Percentiles rank a stretch among this genome's conserved stretches.
Evolutionary conservation across 2,113 vertebrate species (phyloP).

Genomic region (Sialia sialis): DNA sequence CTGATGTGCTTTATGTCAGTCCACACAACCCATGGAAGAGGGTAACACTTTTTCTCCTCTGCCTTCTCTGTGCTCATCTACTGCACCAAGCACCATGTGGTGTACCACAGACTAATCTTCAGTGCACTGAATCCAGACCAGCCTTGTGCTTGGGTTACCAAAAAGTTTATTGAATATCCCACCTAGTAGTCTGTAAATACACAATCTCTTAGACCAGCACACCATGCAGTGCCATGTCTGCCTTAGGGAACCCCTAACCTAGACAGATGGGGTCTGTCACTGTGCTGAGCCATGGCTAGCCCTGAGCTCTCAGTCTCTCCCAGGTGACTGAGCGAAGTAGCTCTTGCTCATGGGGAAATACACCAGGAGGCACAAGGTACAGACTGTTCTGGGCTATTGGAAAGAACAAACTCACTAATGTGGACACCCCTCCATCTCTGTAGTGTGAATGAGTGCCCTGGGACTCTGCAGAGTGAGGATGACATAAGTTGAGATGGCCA

Average conservation of each 20-base stretch:
- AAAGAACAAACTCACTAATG: not conserved
- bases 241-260: not conserved
- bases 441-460: not conserved
- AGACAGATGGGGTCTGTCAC: not conserved
- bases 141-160: not conserved
- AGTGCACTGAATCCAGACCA: not conserved
- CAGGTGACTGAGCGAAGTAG: not conserved
- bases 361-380: not conserved
- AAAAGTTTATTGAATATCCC: not conserved
- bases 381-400: not conserved
- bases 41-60: not conserved
- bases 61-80: not conserved
- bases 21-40: not conserved
- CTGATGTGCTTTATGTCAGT: not conserved
- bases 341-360: not conserved
- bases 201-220: not conserved
- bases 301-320: not conserved
- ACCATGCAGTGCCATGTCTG: not conserved
- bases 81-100: not conserved
- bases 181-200: not conserved
- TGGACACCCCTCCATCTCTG: not conserved
- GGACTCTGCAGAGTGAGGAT: not conserved
- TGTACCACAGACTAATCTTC: not conserved
- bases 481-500: not conserved
- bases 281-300: not conserved